A percentile compares a stretch with the other conserved stretches of the same genome.
These are phyloP conservation scores for Cinclus cinclus DNA, from an alignment of 2,113 vertebrate species.

Conservation along the genomic window DNA sequence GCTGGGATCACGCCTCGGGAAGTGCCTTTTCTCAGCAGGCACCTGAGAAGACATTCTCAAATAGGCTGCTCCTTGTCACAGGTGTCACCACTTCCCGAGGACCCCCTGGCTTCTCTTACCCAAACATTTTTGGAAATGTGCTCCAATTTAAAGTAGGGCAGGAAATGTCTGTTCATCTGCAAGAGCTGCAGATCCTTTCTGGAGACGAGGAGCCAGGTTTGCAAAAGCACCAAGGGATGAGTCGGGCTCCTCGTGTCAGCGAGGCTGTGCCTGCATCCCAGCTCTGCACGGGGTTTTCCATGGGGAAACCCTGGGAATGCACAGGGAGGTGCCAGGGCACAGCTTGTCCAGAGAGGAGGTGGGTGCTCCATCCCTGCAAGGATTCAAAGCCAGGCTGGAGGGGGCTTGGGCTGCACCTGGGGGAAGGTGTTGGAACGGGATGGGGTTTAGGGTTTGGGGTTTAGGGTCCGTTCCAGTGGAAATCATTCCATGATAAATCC, in stretches of 20 bases:
- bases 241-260: rapidly evolving
- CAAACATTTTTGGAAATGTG: constrained; percentile 15
- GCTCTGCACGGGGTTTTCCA: too few relatives aligned
- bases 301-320: too few relatives aligned
- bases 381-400: neutral
- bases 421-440: rapidly evolving
- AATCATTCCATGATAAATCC: neutral
- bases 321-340: too few relatives aligned
- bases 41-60: rapidly evolving
- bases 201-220: neutral
- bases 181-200: neutral
- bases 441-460: rapidly evolving
- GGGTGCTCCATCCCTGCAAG: neutral
- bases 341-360: neutral
- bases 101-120: neutral
- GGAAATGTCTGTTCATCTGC: neutral
- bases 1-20: neutral
- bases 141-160: constrained; percentile 42
- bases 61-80: neutral
- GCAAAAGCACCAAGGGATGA: neutral
- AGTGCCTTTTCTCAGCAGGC: neutral
- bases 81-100: neutral
- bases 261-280: neutral
- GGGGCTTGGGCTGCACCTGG: too few relatives aligned
- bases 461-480: too few relatives aligned